Evolutionary conservation across 2,797 vertebrate genomes (phyloP), one percentile per base, ranked within the genome.

Genomic region (Eulemur rubriventer): DNA sequence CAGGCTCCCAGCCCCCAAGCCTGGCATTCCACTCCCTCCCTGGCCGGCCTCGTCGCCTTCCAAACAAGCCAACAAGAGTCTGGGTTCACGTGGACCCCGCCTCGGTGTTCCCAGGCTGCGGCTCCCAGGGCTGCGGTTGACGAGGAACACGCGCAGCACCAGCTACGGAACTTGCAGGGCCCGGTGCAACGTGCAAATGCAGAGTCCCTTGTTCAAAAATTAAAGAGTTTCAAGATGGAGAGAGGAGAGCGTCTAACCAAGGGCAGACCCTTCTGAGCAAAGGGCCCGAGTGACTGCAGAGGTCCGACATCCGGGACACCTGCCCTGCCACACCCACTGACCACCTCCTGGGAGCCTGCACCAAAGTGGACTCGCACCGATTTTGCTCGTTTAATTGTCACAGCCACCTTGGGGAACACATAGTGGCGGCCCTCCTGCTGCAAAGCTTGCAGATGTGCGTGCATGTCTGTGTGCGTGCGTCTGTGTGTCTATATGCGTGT

Each of bases 151-250:
- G 2, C 1, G 0, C 30, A 28, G 12, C 0, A 16, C 43, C 43
- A 24, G 33, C 61, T 20, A 3, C 33, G 16, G 5, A 6, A 16
- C 59, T 26, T 1, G 7, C n/a, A 50, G 30, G 35, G 7, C 65
- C 65, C 7, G 0, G 0, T 2, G 2, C 50, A 38, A 5, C 3
- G 7, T 28, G 26, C 14, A 6, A 26, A 48, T 1, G 3, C 4
- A 0, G 33, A 12, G 12, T 1, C n/a, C n/a, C 43, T 43, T 12
- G 61, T 38, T 69, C 41, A 22, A 22, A 41, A 16, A 63, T 16
- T 8, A 30, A 38, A 38, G 75, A 30, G 61, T 28, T 41, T 72
- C 35, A 63, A 16, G 26, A 9, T 4, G 52, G 73, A 0, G 2
- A 50, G 3, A 6, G n/a, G 43, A 30, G 52, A 52, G n/a, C 84